phyloP scores from a whole-genome alignment of 1,140 invertebrate species.

The Nebria ingens region DNA sequence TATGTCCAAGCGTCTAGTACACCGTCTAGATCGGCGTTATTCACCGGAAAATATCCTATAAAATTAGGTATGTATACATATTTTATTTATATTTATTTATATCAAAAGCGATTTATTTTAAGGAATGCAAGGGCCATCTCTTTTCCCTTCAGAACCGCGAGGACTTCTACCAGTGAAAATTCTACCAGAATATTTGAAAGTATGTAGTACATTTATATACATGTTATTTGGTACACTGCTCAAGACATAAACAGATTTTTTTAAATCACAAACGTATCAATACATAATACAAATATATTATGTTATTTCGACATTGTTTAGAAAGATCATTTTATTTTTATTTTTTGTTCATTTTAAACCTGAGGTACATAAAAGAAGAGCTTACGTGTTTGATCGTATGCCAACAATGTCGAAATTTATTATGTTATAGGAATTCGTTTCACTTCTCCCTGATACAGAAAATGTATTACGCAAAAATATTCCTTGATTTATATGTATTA shows the following conservation, averaged over 20 bases:
- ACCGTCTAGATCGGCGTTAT: constrained; percentile 50
- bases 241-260: neutral
- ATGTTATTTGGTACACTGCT: too few relatives aligned
- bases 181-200: constrained; percentile 65
- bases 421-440: too few relatives aligned
- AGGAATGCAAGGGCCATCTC: constrained; percentile 47
- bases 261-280: neutral
- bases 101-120: constrained; percentile 12
- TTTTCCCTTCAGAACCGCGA: constrained; percentile 36
- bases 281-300: constrained; percentile 2
- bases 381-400: too few relatives aligned
- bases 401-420: too few relatives aligned
- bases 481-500: too few relatives aligned
- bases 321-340: constrained; percentile 10
- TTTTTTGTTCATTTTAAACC: neutral
- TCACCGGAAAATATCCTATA: constrained; percentile 60
- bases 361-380: neutral
- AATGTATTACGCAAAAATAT: too few relatives aligned
- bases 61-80: constrained; percentile 42
- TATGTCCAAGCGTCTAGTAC: constrained; percentile 54
- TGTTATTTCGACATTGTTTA: neutral
- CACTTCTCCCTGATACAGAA: too few relatives aligned
- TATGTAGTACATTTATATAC: constrained; percentile 14
- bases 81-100: neutral
- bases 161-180: constrained; percentile 48